Base-by-base conservation (phyloP, 2,888 invertebrate species). In the Phalera bucephala region DNA sequence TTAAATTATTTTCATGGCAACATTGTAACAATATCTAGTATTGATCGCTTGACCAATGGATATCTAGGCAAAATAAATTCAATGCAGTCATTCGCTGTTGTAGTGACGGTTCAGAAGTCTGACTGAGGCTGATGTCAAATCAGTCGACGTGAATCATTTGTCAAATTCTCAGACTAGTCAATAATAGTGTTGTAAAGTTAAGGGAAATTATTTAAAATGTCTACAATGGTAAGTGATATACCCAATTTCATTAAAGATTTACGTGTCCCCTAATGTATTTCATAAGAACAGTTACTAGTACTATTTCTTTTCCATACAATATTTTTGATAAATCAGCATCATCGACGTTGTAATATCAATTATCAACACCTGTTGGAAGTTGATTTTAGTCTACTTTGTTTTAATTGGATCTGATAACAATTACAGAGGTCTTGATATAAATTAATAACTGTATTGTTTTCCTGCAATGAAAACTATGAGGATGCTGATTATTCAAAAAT, bases 61-160 rank as follows among this genome's bases (percentile, higher is more conserved):
- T 70, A 64, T 67, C 53, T 42, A 45, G 58, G 40, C 47, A 68
- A 73, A 67, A 63, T 71, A 70, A 60, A 62, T 72, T 64, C 71
- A 72, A 72, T 79, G 80, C 79, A 74, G 75, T 71, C 69, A 70
- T 70, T 73, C 64, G 64, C 58, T 68, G 69, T 53, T 61, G 60
- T 61, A 57, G 66, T 72, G 71, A 72, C 64, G 64, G 66, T 45
- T 48, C 35, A 37, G 47, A 43, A 40, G 58, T 59, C 72, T 80
- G n/a, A n/a, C n/a, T n/a, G n/a, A n/a, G n/a, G n/a, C n/a, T n/a
- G 70, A 79, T 81, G 79, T 80, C 78, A 82, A 73, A 72, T 70
- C 67, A 64, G 65, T 77, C 64, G 59, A 75, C 76, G 84, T 84
- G 80, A 84, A 81, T 80, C 69, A 79, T 74, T 76, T 75, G 74